Conservation (phyloP, 2,888 invertebrate genomes). For the Salticus scenicus region DNA sequence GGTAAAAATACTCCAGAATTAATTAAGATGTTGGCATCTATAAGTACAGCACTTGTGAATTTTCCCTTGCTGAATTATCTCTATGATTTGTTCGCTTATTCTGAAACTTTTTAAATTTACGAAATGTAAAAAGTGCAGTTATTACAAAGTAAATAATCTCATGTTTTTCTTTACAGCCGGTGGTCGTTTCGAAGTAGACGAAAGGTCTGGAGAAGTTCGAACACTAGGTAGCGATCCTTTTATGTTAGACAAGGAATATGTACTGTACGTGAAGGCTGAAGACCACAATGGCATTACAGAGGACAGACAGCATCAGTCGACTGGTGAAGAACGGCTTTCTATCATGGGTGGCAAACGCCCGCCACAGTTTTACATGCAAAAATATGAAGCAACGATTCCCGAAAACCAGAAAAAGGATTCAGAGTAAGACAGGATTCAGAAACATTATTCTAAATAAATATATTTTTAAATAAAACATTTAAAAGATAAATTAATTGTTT, state of each 20-base stretch:
- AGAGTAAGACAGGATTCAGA: conserved; percentile 84
- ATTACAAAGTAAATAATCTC: too few species aligned
- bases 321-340: conserved; percentile 91
- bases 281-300: conserved; percentile 96
- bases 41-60: too few species aligned
- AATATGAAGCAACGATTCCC: conserved; percentile 95
- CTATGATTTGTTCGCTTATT: too few species aligned
- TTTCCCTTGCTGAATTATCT: too few species aligned
- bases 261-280: conserved; percentile 95
- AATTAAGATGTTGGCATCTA: too few species aligned
- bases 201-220: conserved; percentile 92
- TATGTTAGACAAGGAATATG: conserved; percentile 96
- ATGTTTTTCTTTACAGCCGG: conserved; percentile 78
- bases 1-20: too few species aligned
- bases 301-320: conserved; percentile 90
- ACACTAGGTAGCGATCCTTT: conserved; percentile 93
- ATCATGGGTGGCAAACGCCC: conserved; percentile 98
- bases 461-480: too few species aligned
- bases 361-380: conserved; percentile 97
- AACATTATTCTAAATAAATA: too few species aligned
- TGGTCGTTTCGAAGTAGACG: conserved; percentile 88
- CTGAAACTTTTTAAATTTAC: too few species aligned
- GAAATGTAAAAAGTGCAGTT: too few species aligned
- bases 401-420: conserved; percentile 98
- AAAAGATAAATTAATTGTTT: too few species aligned